These are phyloP conservation scores for Drosophila fungiperda DNA, from an alignment of 2,888 invertebrate species.

Conservation along the genomic window DNA sequence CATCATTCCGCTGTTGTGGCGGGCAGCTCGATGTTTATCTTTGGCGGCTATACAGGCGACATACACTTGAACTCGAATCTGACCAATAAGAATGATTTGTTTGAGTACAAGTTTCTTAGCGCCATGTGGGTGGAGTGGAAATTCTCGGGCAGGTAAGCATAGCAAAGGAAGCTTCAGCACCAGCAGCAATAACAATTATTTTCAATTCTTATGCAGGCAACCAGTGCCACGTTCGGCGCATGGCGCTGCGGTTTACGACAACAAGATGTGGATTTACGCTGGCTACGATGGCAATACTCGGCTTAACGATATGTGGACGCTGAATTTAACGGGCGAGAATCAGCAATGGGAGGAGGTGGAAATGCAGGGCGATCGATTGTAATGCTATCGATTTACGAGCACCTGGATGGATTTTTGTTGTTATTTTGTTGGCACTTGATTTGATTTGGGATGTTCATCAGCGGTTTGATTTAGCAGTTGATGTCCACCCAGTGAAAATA, in stretches of 20 bases:
- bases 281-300: constrained; percentile 98
- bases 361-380: constrained; percentile 91
- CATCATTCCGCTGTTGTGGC: constrained; percentile 97
- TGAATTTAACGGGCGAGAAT: constrained; percentile 90
- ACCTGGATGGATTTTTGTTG: constrained; percentile 38
- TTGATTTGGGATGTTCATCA: constrained; percentile 25
- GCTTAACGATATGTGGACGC: constrained; percentile 98
- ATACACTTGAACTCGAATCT: constrained; percentile 98
- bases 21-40: constrained; percentile 96
- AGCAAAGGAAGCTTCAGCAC: not conserved
- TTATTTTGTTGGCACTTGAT: constrained; percentile 52
- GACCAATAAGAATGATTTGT: constrained; percentile 97
- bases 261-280: constrained; percentile 98
- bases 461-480: constrained; percentile 31
- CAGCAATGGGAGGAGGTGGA: constrained; percentile 93
- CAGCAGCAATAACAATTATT: not conserved
- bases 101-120: constrained; percentile 96
- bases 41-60: constrained; percentile 98
- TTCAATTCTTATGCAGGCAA: constrained; percentile 41
- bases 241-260: constrained; percentile 96
- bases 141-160: constrained; percentile 91
- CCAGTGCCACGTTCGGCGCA: constrained; percentile 97
- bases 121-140: constrained; percentile 98
- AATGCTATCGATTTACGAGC: constrained; percentile 39
- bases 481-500: constrained; percentile 23